A percentile compares a stretch with the other conserved stretches of the same genome.
Evolutionary conservation across 2,113 vertebrate genomes (phyloP).

Genomic region (Solea senegalensis): DNA sequence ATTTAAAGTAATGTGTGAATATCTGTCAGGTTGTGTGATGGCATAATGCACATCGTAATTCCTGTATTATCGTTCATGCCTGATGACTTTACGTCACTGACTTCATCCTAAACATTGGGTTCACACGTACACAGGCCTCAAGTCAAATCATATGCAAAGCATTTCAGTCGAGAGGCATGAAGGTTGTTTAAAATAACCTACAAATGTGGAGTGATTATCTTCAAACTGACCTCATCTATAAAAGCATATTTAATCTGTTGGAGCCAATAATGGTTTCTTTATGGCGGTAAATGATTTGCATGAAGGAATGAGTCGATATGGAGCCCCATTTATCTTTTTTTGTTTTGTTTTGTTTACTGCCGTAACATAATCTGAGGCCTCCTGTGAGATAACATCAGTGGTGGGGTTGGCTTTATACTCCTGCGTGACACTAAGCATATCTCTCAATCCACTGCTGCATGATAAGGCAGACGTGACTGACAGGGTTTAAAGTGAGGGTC

Average conservation of each 20-base stretch:
- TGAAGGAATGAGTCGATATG: conserved; percentile 40
- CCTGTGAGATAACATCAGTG: conserved; percentile 67
- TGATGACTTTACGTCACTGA: conserved; percentile 24
- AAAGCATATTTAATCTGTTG: conserved; percentile 36
- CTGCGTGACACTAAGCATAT: conserved; percentile 57
- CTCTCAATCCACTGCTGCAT: conserved; percentile 51
- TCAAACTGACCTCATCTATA: conserved; percentile 8
- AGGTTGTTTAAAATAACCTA: background rate
- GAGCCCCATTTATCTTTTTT: conserved; percentile 53
- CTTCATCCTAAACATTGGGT: conserved; percentile 45
- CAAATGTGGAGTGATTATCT: conserved; percentile 2
- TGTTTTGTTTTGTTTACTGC: conserved; percentile 63
- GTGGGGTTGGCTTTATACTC: conserved; percentile 49
- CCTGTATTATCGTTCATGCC: conserved; percentile 15
- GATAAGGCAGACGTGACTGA: conserved; percentile 64
- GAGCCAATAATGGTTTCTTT: conserved; percentile 10
- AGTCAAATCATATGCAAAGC: conserved; percentile 5
- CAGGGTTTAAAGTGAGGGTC: conserved; percentile 60
- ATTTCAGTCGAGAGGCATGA: too few species aligned
- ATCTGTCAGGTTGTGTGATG: background rate
- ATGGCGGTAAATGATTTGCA: conserved; percentile 47
- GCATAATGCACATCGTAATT: background rate
- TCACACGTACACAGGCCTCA: conserved; percentile 25
- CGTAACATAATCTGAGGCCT: conserved; percentile 71
- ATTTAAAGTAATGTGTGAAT: too few species aligned